These are phyloP conservation scores for Papilio machaon DNA, from an alignment of 1,140 invertebrate species.

Conservation along the genomic window DNA sequence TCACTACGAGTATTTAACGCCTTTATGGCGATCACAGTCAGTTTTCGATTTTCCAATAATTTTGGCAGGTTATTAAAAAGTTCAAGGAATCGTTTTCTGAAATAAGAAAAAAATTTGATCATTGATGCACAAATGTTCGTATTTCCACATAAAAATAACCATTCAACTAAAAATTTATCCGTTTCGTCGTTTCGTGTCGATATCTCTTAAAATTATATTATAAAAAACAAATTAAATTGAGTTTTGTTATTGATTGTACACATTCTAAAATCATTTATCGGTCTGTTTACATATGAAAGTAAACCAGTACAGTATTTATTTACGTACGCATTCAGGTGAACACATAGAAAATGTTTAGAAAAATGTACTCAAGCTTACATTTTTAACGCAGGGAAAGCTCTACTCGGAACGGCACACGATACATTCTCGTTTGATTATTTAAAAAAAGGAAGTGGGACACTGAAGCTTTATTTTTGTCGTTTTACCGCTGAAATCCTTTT, in stretches of 20 bases:
- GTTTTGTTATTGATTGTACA: neutral
- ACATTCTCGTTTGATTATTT: neutral
- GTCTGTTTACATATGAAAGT: neutral
- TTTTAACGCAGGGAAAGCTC: neutral
- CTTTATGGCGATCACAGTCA: slow-evolving; percentile 73
- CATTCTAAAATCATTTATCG: neutral
- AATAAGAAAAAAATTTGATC: slow-evolving; percentile 39
- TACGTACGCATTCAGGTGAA: slow-evolving; percentile 8
- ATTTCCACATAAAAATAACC: slow-evolving; percentile 8
- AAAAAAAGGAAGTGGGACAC: neutral
- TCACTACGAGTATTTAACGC: slow-evolving; percentile 70
- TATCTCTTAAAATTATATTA: neutral
- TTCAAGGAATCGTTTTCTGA: slow-evolving; percentile 44
- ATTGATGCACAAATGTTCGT: neutral
- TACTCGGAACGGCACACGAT: neutral
- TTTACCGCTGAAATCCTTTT: neutral
- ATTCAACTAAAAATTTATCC: neutral
- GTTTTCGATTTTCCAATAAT: slow-evolving; percentile 49
- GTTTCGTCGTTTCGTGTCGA: neutral
- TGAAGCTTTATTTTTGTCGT: neutral
- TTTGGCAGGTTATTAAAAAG: slow-evolving; percentile 51
- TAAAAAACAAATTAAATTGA: neutral
- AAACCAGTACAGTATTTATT: slow-evolving; percentile 16
- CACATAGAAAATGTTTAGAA: neutral
- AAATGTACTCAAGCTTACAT: slow-evolving; percentile 12